phyloP scores from a whole-genome alignment of 2,888 invertebrate species.

The Dorcus parallelipipedus region DNA sequence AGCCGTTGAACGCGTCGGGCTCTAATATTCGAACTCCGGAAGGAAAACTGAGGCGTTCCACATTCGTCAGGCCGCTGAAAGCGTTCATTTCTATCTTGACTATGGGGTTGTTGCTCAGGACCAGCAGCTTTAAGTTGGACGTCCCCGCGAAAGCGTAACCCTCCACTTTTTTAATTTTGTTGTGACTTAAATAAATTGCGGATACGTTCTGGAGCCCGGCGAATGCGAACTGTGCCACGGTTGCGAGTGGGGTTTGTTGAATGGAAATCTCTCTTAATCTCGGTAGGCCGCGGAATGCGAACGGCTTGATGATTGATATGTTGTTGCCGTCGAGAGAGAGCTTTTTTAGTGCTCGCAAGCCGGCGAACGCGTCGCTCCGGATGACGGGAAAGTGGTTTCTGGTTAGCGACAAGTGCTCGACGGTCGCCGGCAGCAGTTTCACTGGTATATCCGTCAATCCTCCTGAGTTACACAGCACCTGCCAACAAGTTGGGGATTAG shows the following conservation, averaged over 20 bases:
- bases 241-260: conserved; percentile 78
- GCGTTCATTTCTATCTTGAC: conserved; percentile 77
- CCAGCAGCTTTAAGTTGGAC: conserved; percentile 75
- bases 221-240: conserved; percentile 80
- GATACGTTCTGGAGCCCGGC: conserved; percentile 77
- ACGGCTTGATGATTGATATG: conserved; percentile 76
- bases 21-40: conserved; percentile 74
- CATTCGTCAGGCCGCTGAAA: conserved; percentile 79
- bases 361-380: conserved; percentile 78
- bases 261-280: conserved; percentile 77
- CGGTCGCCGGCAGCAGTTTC: conserved; percentile 68
- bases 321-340: conserved; percentile 85
- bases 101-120: conserved; percentile 81
- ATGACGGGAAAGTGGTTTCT: conserved; percentile 81
- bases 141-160: conserved; percentile 85
- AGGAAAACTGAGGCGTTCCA: conserved; percentile 79
- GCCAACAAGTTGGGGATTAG: conserved; percentile 40
- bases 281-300: conserved; percentile 80
- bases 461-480: conserved; percentile 88
- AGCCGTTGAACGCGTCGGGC: conserved; percentile 75
- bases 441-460: conserved; percentile 76
- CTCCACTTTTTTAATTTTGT: conserved; percentile 55
- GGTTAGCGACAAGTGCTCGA: conserved; percentile 81
- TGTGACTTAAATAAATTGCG: conserved; percentile 61
- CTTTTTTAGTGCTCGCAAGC: conserved; percentile 75